phyloP scores from a whole-genome alignment of 2,113 vertebrate species.

The Cebus imitator region DNA sequence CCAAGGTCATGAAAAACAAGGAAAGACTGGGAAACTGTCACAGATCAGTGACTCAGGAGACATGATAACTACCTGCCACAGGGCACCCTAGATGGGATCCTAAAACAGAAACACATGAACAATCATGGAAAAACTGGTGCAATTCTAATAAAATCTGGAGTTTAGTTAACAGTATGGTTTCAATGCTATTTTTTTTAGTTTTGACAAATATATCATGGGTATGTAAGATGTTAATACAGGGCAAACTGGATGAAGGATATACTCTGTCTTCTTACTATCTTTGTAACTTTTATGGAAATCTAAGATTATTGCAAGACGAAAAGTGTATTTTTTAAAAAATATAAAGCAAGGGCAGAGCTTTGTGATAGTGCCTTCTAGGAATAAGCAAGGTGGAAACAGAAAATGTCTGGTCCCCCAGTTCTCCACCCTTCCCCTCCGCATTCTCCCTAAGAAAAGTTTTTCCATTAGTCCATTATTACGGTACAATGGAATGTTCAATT shows the following conservation, averaged over 20 bases:
- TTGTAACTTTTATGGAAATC: neutral
- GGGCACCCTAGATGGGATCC: neutral
- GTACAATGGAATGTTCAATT: conserved; percentile 75
- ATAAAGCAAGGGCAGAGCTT: neutral
- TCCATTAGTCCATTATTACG: conserved; percentile 69
- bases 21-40: neutral
- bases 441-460: conserved; percentile 46
- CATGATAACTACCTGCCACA: neutral
- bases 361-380: neutral
- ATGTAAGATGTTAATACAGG: neutral
- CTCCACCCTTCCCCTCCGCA: neutral
- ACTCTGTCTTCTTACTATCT: neutral
- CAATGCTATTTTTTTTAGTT: neutral
- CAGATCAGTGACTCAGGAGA: neutral
- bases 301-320: neutral
- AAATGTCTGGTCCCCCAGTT: neutral
- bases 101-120: neutral
- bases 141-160: neutral
- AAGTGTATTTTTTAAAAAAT: neutral
- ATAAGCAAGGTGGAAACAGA: conserved; percentile 8
- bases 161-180: neutral
- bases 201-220: neutral
- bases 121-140: neutral
- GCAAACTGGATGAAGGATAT: neutral
- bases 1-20: conserved; percentile 38